Conservation (phyloP, 2,113 vertebrate genomes). For the Phalacrocorax carbo region DNA sequence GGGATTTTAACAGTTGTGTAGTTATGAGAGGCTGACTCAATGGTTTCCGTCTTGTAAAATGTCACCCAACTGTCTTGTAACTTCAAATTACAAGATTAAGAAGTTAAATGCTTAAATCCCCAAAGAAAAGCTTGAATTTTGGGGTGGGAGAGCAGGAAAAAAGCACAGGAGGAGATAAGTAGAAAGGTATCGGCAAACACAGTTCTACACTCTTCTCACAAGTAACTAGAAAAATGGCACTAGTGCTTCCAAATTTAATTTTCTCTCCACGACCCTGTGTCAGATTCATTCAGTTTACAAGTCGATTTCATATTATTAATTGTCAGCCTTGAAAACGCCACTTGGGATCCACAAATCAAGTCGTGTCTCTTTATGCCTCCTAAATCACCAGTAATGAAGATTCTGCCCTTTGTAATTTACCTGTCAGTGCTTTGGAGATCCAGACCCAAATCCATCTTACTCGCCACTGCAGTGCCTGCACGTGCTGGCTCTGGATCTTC, state of each 20-base stretch:
- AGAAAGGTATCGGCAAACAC: neutral
- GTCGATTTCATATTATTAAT: slow-evolving; percentile 48
- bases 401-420: slow-evolving; percentile 32
- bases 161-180: neutral
- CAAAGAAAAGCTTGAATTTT: neutral
- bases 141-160: neutral
- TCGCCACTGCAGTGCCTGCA: neutral
- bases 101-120: slow-evolving; percentile 32
- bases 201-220: neutral
- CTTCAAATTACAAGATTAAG: slow-evolving; percentile 58
- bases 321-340: slow-evolving; percentile 36
- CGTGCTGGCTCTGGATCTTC: neutral
- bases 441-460: slow-evolving; percentile 7
- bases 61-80: slow-evolving; percentile 65
- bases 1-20: slow-evolving; percentile 63
- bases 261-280: slow-evolving; percentile 54
- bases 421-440: neutral
- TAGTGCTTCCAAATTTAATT: slow-evolving; percentile 51
- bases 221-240: slow-evolving; percentile 38
- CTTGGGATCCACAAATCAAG: slow-evolving; percentile 43
- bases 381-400: slow-evolving; percentile 49
- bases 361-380: neutral
- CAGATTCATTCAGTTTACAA: slow-evolving; percentile 46
- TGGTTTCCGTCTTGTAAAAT: slow-evolving; percentile 62
- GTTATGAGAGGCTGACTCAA: slow-evolving; percentile 63